Evolutionary conservation across 53 echinoderm and acorn worm species (phyloP), one percentile per base, ranked within the genome.

Genomic region (Holothuria leucospilota): DNA sequence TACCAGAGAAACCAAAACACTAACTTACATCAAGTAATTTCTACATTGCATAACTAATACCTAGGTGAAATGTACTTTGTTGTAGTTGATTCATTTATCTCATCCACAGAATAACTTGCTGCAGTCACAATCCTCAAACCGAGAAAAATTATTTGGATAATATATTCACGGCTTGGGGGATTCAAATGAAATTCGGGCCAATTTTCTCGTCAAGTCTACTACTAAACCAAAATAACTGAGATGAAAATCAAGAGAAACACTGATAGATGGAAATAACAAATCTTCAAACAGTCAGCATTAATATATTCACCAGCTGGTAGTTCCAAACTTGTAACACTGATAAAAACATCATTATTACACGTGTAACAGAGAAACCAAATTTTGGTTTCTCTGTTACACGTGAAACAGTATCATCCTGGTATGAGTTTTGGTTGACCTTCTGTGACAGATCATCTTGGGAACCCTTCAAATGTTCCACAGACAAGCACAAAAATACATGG

Each of bases 1-100:
- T 71, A 71, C 5, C 66, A 29, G 66, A 66, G 66, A 66, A 66
- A 66, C 66, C 66, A 66, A 66, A 66, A 66, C 29, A 29, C 63
- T 26, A 4, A 66, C 8, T 66, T 66, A 7, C 66, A 66, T 66
- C 8, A 66, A 25, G 29, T n/a, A 66, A 66, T 27, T 66, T 66
- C 66, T 66, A 66, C 66, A 66, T n/a, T 66, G 66, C 66, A 25
- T 66, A 29, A 25, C 66, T 66, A 66, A 66, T 66, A 66, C 29
- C 16, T 29, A 66, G 29, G 66, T 29, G 8, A 66, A 66, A 66
- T 66, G 66, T 13, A 66, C 66, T 66, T 27, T 66, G 5, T 29
- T 66, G 66, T 66, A 29, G 66, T n/a, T 6, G 26, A 66, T 66
- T 66, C 66, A 66, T 66, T 2, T 21, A 66, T 66, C 26, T 66